Percentiles rank a stretch among this genome's conserved stretches.
These are phyloP conservation scores for Alethe diademata DNA, from an alignment of 2,113 vertebrate species.

Conservation along the genomic window DNA sequence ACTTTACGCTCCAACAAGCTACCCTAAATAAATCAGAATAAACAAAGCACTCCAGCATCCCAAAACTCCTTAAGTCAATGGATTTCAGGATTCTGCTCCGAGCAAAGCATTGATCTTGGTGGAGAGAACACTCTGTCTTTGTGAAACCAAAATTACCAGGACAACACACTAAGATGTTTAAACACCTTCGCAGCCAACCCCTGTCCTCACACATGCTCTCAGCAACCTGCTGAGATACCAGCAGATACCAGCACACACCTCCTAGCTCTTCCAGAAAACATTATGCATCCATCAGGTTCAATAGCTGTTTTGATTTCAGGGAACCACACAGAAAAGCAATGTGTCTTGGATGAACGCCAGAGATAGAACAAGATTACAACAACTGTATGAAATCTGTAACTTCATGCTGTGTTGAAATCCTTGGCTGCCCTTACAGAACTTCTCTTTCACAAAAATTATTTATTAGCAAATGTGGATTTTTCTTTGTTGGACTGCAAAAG, in stretches of 20 bases:
- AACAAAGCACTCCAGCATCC: background rate
- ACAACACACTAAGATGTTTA: background rate
- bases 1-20: background rate
- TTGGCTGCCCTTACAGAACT: background rate
- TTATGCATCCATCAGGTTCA: background rate
- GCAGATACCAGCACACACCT: fast-evolving
- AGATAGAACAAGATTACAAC: background rate
- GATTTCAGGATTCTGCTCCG: background rate
- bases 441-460: background rate
- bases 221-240: background rate
- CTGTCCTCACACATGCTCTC: background rate
- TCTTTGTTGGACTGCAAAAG: background rate
- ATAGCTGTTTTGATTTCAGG: background rate
- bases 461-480: background rate
- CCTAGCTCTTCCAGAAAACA: background rate
- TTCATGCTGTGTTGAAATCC: background rate
- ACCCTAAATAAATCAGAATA: background rate
- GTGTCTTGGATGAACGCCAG: background rate
- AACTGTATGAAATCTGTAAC: background rate
- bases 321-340: background rate
- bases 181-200: background rate
- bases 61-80: background rate
- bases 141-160: background rate
- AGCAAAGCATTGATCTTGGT: background rate
- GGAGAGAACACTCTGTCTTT: background rate